A percentile compares a stretch with the other conserved stretches of the same genome.
Evolutionary conservation across 2,113 vertebrate genomes (phyloP).

Genomic region (Indri indri): DNA sequence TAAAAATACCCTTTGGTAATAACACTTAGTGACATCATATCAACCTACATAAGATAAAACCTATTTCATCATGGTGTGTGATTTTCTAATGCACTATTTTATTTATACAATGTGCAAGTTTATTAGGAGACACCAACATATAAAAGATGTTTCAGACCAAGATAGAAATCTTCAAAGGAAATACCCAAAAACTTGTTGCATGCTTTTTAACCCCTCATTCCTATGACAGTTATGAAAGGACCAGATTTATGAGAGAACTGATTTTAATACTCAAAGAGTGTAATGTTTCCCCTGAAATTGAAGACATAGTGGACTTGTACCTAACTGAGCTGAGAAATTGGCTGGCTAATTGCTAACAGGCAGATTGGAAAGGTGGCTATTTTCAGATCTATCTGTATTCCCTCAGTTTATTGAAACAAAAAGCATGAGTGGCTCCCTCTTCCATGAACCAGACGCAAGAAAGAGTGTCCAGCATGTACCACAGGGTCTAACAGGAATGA

Average conservation of each 20-base stretch:
- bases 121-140: background rate
- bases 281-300: background rate
- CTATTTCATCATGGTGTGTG: background rate
- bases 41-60: background rate
- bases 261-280: background rate
- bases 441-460: background rate
- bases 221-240: background rate
- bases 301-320: background rate
- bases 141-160: background rate
- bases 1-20: background rate
- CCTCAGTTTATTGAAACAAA: background rate
- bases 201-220: background rate
- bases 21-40: background rate
- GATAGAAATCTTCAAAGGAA: background rate
- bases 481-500: too few relatives aligned
- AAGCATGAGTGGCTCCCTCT: background rate
- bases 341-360: background rate
- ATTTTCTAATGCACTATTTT: background rate
- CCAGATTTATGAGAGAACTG: background rate
- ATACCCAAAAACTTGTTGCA: background rate
- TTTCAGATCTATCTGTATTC: background rate
- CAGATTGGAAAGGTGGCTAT: background rate
- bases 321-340: background rate
- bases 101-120: background rate
- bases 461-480: too few relatives aligned